Evolutionary conservation across 2,888 invertebrate species (phyloP).

Genomic region (Watsonalla binaria): DNA sequence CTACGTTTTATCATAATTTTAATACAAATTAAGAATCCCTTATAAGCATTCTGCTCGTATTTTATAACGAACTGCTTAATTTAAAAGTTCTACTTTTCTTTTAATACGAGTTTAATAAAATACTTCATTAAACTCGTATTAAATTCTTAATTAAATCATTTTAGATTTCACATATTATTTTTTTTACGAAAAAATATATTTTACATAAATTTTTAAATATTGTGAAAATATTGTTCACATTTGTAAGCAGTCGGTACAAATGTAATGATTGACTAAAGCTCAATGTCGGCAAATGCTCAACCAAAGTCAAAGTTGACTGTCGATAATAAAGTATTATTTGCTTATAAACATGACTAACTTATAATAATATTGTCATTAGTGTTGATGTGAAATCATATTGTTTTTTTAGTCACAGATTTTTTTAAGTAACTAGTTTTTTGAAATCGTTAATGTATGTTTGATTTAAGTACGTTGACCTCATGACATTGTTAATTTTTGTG

Average conservation of each 20-base stretch:
- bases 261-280: slow-evolving; percentile 33
- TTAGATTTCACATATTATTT: too few species aligned
- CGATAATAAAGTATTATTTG: slow-evolving; percentile 48
- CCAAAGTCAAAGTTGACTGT: slow-evolving; percentile 42
- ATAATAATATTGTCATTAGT: slow-evolving; percentile 66
- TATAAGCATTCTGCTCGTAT: too few species aligned
- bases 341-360: slow-evolving; percentile 40
- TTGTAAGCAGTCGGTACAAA: slow-evolving; percentile 31
- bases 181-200: too few species aligned
- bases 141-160: too few species aligned
- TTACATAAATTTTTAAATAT: too few species aligned
- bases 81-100: too few species aligned
- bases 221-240: background rate
- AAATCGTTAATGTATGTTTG: slow-evolving; percentile 31
- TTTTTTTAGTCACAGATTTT: slow-evolving; percentile 4
- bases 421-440: slow-evolving; percentile 12
- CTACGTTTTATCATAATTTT: too few species aligned
- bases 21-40: too few species aligned
- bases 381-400: slow-evolving; percentile 13
- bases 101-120: too few species aligned
- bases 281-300: slow-evolving; percentile 34
- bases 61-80: too few species aligned
- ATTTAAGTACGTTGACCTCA: slow-evolving; percentile 31
- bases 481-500: slow-evolving; percentile 29
- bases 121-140: too few species aligned